Conservation (phyloP, 2,797 vertebrate genomes). For the Scomberomorus guttatus region DNA sequence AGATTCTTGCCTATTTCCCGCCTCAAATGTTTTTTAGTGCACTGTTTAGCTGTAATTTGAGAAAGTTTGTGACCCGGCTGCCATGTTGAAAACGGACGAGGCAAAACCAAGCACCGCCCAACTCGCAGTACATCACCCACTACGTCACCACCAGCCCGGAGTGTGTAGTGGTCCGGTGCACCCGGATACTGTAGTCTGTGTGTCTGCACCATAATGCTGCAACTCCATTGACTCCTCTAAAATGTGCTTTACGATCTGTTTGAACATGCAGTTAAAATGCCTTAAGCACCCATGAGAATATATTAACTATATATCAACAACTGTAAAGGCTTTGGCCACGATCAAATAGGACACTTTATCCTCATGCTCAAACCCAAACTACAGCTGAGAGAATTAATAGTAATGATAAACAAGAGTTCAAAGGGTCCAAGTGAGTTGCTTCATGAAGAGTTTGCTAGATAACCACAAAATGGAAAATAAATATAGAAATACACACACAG, state of each 20-base stretch:
- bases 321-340: background rate
- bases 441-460: background rate
- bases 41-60: too few species aligned
- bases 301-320: background rate
- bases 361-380: background rate
- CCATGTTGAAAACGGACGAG: too few species aligned
- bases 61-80: too few species aligned
- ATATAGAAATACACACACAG: background rate
- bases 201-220: too few species aligned
- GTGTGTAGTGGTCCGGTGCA: too few species aligned
- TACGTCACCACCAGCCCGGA: too few species aligned
- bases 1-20: too few species aligned
- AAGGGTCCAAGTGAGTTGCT: constrained; percentile 3
- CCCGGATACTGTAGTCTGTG: too few species aligned
- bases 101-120: too few species aligned
- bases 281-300: background rate
- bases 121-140: too few species aligned
- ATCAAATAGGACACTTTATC: background rate
- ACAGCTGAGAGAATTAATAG: background rate
- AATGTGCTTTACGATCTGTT: background rate
- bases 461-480: background rate
- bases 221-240: too few species aligned
- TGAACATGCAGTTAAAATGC: constrained; percentile 4
- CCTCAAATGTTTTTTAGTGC: too few species aligned
- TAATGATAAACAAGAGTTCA: constrained; percentile 6